Conservation (phyloP, 1,140 invertebrate genomes). For the Platorchestia sp. region DNA sequence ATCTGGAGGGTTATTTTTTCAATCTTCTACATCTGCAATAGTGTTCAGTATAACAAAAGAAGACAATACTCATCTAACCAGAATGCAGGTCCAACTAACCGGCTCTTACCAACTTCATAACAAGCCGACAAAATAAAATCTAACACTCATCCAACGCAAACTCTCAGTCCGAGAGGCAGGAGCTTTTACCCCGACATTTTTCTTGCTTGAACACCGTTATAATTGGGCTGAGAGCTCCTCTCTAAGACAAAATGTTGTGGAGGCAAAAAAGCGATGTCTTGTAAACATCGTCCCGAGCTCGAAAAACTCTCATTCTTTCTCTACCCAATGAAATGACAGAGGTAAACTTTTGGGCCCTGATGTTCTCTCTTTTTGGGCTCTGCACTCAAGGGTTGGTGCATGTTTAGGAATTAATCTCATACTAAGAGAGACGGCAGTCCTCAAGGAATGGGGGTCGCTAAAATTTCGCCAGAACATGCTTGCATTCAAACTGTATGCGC, state of each 20-base stretch:
- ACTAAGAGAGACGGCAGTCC: not conserved
- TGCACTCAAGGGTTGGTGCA: not conserved
- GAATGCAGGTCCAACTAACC: not conserved
- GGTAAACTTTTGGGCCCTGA: not conserved
- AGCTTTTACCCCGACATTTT: not conserved
- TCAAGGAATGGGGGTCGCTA: not conserved
- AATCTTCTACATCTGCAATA: not conserved
- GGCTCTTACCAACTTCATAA: not conserved
- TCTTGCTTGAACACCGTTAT: not conserved
- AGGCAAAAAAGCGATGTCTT: not conserved
- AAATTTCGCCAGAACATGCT: no score
- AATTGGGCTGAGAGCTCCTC: not conserved
- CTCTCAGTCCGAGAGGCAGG: not conserved
- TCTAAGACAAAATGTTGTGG: not conserved
- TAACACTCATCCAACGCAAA: not conserved
- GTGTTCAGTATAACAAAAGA: not conserved
- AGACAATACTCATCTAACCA: not conserved
- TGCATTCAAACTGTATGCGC: no score
- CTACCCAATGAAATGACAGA: not conserved
- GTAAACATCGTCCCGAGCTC: not conserved
- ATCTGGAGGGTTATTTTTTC: not conserved
- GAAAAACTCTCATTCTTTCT: not conserved
- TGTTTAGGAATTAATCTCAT: not conserved
- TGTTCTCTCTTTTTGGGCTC: not conserved
- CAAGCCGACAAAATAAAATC: not conserved